These are phyloP conservation scores for Muscicapa comitata DNA, from an alignment of 2,797 vertebrate genomes.

Conservation along the genomic window DNA sequence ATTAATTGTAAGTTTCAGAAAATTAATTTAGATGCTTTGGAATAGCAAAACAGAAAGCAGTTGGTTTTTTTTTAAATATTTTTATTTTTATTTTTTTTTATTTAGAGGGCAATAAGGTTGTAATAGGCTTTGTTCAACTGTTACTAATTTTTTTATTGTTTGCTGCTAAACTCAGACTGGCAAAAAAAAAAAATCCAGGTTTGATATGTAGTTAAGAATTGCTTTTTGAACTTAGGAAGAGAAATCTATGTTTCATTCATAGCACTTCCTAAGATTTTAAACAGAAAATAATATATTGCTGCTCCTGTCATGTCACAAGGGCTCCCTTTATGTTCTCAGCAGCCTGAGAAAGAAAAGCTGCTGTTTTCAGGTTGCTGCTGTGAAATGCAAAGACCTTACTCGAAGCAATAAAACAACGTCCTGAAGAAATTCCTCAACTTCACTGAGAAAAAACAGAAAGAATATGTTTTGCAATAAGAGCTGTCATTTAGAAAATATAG, in stretches of 20 bases:
- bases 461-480: background rate
- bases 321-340: background rate
- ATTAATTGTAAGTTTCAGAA: background rate
- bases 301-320: background rate
- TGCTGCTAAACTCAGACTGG: background rate
- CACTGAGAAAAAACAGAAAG: background rate
- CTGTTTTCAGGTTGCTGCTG: background rate
- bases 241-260: background rate
- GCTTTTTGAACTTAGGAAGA: background rate
- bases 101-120: background rate
- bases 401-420: background rate
- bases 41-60: background rate
- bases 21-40: background rate
- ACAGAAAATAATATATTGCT: background rate
- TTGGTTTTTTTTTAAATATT: background rate
- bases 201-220: background rate
- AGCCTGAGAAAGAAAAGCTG: background rate
- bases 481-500: background rate
- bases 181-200: background rate
- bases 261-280: background rate
- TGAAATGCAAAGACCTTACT: background rate
- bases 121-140: background rate
- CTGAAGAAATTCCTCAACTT: background rate
- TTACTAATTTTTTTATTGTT: background rate
- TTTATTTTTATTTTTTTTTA: background rate